phyloP scores from a whole-genome alignment of 1,140 invertebrate species.

The Leptoteleia sp. region DNA sequence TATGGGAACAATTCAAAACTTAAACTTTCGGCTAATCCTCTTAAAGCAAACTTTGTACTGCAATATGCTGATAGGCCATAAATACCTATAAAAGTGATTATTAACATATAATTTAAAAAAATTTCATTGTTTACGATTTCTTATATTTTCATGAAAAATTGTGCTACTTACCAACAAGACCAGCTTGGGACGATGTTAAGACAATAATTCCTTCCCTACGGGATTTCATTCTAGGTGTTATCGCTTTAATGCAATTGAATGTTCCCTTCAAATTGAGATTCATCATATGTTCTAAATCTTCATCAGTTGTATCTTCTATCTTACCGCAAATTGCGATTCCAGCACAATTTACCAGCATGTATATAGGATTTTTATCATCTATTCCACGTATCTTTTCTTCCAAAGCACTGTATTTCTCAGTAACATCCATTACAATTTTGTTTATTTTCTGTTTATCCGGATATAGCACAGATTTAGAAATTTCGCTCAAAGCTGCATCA shows the following conservation, averaged over 20 bases:
- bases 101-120: too few species aligned
- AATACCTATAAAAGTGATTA: slow-evolving; percentile 80
- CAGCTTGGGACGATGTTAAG: slow-evolving; percentile 94
- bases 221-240: slow-evolving; percentile 87
- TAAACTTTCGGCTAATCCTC: slow-evolving; percentile 95
- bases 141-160: too few species aligned
- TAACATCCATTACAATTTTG: slow-evolving; percentile 88
- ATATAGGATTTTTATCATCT: slow-evolving; percentile 88
- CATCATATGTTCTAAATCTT: slow-evolving; percentile 87
- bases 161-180: slow-evolving; percentile 91
- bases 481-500: slow-evolving; percentile 67
- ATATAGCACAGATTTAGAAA: slow-evolving; percentile 77
- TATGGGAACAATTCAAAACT: slow-evolving; percentile 94
- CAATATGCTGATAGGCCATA: slow-evolving; percentile 96
- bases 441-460: slow-evolving; percentile 85
- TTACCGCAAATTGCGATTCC: slow-evolving; percentile 89
- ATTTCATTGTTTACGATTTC: too few species aligned
- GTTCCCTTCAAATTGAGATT: slow-evolving; percentile 88
- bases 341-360: slow-evolving; percentile 95
- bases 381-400: slow-evolving; percentile 83
- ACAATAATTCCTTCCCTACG: slow-evolving; percentile 89
- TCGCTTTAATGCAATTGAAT: slow-evolving; percentile 86
- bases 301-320: slow-evolving; percentile 90
- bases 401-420: slow-evolving; percentile 84
- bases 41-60: slow-evolving; percentile 95